A percentile compares a stretch with the other conserved stretches of the same genome.
phyloP scores from a whole-genome alignment of 2,888 invertebrate genomes.

The Melieria crassipennis region DNA sequence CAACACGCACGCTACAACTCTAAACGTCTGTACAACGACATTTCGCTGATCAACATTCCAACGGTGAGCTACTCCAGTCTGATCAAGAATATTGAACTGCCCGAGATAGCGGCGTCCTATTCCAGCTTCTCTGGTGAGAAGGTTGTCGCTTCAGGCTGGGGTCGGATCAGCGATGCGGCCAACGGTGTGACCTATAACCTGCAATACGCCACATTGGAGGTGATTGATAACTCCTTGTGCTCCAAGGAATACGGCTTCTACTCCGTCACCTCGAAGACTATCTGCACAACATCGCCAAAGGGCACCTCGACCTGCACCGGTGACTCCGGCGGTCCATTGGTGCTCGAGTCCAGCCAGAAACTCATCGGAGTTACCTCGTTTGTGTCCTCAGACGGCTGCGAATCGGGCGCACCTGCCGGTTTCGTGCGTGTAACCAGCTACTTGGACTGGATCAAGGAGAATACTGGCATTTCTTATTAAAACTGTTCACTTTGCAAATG shows the following conservation, averaged over 20 bases:
- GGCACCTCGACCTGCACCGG: conserved; percentile 56
- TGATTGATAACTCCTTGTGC: conserved; percentile 49
- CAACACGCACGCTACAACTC: conserved; percentile 56
- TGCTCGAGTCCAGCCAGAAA: conserved; percentile 28
- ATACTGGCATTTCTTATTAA: conserved; percentile 41
- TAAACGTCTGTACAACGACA: conserved; percentile 51
- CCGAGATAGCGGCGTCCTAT: conserved; percentile 40
- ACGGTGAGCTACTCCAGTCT: conserved; percentile 24
- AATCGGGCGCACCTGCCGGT: conserved; percentile 52
- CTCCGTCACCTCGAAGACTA: conserved; percentile 42
- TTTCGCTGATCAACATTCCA: conserved; percentile 57
- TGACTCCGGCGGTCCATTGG: conserved; percentile 62
- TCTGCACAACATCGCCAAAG: conserved; percentile 48
- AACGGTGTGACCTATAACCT: neutral
- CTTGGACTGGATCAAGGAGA: conserved; percentile 50
- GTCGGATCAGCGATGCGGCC: conserved; percentile 34
- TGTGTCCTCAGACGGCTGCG: conserved; percentile 54
- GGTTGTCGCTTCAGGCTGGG: conserved; percentile 58
- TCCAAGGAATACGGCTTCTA: conserved; percentile 37
- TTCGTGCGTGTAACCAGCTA: conserved; percentile 54
- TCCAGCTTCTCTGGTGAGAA: conserved; percentile 43
- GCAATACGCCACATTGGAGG: conserved; percentile 43
- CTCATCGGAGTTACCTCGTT: conserved; percentile 58
- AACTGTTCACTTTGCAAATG: too few relatives aligned
- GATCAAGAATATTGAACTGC: conserved; percentile 41